A percentile compares a stretch with the other conserved stretches of the same genome.
phyloP scores from a whole-genome alignment of 2,797 vertebrate species.

The Acipenser ruthenus region DNA sequence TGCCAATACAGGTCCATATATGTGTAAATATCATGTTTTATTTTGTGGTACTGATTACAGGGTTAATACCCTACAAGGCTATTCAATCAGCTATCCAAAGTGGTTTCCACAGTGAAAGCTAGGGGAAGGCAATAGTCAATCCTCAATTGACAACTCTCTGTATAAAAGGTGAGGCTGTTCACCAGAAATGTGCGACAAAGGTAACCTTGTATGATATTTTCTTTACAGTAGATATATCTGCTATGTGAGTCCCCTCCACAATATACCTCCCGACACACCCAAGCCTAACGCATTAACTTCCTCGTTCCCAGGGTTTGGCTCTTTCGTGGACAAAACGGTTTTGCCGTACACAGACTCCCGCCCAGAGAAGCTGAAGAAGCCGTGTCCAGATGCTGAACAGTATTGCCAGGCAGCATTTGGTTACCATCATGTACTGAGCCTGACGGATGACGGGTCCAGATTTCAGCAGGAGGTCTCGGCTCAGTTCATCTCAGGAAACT shows the following conservation, averaged over 20 bases:
- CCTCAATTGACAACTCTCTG: not conserved
- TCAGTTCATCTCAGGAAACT: constrained; percentile 62
- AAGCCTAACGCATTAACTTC: not conserved
- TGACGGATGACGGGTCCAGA: constrained; percentile 40
- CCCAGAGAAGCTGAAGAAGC: constrained; percentile 58
- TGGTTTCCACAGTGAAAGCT: too few relatives aligned
- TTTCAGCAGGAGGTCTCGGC: constrained; percentile 56
- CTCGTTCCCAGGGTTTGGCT: constrained; percentile 46
- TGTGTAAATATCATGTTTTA: too few relatives aligned
- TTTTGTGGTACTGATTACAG: too few relatives aligned
- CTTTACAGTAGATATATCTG: too few relatives aligned
- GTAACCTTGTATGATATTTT: not conserved
- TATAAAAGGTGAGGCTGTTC: not conserved
- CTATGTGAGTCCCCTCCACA: too few relatives aligned
- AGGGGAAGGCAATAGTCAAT: not conserved
- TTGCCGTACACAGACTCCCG: constrained; percentile 65
- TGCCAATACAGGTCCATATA: too few relatives aligned
- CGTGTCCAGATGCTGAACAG: constrained; percentile 49
- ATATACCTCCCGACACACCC: too few relatives aligned
- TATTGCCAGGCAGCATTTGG: constrained; percentile 59
- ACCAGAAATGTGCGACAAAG: not conserved
- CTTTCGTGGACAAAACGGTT: constrained; percentile 41
- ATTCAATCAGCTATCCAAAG: too few relatives aligned
- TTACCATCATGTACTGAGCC: constrained; percentile 59
- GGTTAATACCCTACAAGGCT: too few relatives aligned